Percentiles rank a stretch among this genome's conserved stretches.
These are phyloP conservation scores for Lasioglossum lativentre DNA, from an alignment of 2,888 invertebrate genomes.

Conservation along the genomic window DNA sequence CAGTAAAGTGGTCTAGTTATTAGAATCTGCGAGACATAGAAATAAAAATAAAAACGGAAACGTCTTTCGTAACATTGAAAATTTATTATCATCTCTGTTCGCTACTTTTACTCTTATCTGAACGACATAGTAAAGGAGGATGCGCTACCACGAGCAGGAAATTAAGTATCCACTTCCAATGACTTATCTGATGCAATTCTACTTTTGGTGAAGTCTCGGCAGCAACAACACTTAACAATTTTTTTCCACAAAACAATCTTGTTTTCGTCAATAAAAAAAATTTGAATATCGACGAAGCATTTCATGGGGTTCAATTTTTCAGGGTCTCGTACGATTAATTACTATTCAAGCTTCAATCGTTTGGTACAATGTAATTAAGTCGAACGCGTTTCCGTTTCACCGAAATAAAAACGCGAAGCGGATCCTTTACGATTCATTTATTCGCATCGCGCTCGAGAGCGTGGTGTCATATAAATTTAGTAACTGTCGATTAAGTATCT, in stretches of 20 bases:
- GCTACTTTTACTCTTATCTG: background rate
- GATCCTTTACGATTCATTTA: background rate
- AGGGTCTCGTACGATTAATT: background rate
- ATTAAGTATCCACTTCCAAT: background rate
- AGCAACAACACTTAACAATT: background rate
- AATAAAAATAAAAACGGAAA: background rate
- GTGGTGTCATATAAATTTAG: slow-evolving; percentile 9
- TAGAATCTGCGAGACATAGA: background rate
- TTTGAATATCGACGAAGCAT: background rate
- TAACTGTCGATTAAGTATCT: slow-evolving; percentile 62
- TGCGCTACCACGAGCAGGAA: background rate
- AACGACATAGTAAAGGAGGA: background rate
- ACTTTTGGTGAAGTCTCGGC: background rate
- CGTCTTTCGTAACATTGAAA: background rate
- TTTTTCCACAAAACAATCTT: too few species aligned
- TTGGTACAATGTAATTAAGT: background rate
- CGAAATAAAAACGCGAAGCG: background rate
- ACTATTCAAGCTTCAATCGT: background rate
- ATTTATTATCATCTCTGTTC: background rate
- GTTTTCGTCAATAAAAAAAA: background rate
- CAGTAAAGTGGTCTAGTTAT: slow-evolving; percentile 1
- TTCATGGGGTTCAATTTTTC: too few species aligned
- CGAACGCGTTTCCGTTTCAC: background rate
- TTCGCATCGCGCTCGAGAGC: background rate
- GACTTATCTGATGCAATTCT: background rate